Evolutionary conservation across 2,888 invertebrate genomes (phyloP).

Genomic region (Athalia circularis): DNA sequence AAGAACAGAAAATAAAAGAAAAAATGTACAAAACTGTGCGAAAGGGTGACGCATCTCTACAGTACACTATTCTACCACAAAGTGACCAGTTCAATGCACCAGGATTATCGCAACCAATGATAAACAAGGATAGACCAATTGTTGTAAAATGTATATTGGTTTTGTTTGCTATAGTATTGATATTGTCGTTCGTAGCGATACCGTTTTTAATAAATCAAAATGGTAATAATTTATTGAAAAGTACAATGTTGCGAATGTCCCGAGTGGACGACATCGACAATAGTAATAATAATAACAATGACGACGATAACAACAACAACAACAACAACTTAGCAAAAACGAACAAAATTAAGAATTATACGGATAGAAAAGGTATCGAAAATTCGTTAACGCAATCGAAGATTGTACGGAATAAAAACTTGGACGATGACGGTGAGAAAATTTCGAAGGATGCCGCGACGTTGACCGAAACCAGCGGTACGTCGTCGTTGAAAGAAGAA

Average conservation of each 20-base stretch:
- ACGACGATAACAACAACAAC: no score
- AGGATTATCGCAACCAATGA: conserved; percentile 53
- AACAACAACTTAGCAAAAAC: conserved; percentile 1
- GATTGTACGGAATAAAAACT: no score
- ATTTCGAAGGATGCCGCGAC: no score
- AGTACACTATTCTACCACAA: conserved; percentile 85
- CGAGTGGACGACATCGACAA: conserved; percentile 29
- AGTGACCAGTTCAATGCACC: conserved; percentile 74
- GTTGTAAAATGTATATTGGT: conserved; percentile 59
- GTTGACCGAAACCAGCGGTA: no score
- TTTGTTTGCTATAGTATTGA: conserved; percentile 56
- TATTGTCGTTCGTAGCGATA: conserved; percentile 57
- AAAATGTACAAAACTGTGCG: conserved; percentile 86
- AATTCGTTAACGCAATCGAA: no score
- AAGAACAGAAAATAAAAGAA: background rate
- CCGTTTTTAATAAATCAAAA: conserved; percentile 60
- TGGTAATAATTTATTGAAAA: conserved; percentile 59
- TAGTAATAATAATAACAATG: no score
- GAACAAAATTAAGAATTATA: no score
- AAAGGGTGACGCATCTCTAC: conserved; percentile 84
- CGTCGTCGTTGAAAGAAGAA: no score
- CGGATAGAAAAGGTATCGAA: no score
- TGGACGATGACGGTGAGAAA: no score
- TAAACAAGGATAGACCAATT: conserved; percentile 52
- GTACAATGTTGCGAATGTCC: conserved; percentile 53